A percentile compares a stretch with the other conserved stretches of the same genome.
These are phyloP conservation scores for Fregetta grallaria DNA, from an alignment of 2,113 vertebrate species.

Conservation along the genomic window DNA sequence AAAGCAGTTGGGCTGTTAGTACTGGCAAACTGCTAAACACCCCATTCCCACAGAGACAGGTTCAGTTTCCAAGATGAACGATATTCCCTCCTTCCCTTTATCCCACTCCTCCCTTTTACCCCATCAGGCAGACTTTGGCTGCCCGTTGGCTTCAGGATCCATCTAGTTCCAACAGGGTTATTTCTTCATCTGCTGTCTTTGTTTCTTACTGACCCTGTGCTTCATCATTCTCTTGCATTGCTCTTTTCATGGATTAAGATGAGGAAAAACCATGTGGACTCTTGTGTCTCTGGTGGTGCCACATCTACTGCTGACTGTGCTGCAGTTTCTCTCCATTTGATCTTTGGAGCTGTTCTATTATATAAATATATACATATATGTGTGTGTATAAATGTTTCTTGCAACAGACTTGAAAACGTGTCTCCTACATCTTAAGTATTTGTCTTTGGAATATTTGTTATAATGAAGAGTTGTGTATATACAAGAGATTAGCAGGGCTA, in stretches of 20 bases:
- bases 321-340: neutral
- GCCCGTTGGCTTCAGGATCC: neutral
- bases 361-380: neutral
- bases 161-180: neutral
- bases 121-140: neutral
- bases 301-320: neutral
- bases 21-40: neutral
- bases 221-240: neutral
- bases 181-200: neutral
- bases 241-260: neutral
- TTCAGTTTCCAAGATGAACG: neutral
- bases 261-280: neutral
- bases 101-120: neutral
- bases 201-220: neutral
- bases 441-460: neutral
- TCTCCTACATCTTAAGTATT: neutral
- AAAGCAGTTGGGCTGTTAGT: neutral
- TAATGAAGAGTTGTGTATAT: neutral
- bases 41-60: neutral
- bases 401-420: neutral
- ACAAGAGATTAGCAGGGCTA: neutral
- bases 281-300: rapidly evolving
- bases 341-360: neutral
- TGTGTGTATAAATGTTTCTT: neutral
- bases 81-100: neutral